Percentiles rank a stretch among this genome's conserved stretches.
phyloP scores from a whole-genome alignment of 2,113 vertebrate species.

The Nycticebus coucang region DNA sequence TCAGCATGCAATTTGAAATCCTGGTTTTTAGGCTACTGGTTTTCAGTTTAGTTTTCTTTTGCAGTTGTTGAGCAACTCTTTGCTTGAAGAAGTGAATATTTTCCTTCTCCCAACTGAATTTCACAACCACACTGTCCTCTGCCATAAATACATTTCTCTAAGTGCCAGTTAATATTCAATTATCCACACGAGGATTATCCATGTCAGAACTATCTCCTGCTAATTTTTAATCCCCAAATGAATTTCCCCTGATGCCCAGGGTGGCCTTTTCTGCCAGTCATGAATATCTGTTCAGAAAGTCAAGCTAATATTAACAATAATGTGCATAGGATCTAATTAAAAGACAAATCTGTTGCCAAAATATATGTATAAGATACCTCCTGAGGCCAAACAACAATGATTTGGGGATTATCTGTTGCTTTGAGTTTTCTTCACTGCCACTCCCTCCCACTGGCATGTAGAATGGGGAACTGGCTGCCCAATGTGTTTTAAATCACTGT shows the following conservation, averaged over 20 bases:
- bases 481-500: constrained; percentile 52
- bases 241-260: constrained; percentile 63
- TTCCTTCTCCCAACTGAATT: not conserved
- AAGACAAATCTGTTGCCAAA: constrained; percentile 60
- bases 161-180: constrained; percentile 69
- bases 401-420: constrained; percentile 71
- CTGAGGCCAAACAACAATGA: constrained; percentile 71
- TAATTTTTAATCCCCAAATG: constrained; percentile 79
- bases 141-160: not conserved
- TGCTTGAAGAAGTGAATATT: not conserved
- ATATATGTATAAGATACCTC: constrained; percentile 38
- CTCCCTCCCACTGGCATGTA: constrained; percentile 56
- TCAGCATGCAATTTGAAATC: not conserved
- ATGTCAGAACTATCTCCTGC: constrained; percentile 70
- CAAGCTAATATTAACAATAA: constrained; percentile 70
- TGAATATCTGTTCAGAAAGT: constrained; percentile 38
- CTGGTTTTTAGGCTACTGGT: not conserved
- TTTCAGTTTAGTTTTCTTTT: constrained; percentile 21
- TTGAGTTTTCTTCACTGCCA: constrained; percentile 37
- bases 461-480: constrained; percentile 52
- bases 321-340: constrained; percentile 63
- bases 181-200: constrained; percentile 71
- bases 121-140: not conserved
- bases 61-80: not conserved
- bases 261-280: constrained; percentile 65